These are phyloP conservation scores for Tamias sibiricus DNA, from an alignment of 2,113 vertebrate species.

Conservation along the genomic window DNA sequence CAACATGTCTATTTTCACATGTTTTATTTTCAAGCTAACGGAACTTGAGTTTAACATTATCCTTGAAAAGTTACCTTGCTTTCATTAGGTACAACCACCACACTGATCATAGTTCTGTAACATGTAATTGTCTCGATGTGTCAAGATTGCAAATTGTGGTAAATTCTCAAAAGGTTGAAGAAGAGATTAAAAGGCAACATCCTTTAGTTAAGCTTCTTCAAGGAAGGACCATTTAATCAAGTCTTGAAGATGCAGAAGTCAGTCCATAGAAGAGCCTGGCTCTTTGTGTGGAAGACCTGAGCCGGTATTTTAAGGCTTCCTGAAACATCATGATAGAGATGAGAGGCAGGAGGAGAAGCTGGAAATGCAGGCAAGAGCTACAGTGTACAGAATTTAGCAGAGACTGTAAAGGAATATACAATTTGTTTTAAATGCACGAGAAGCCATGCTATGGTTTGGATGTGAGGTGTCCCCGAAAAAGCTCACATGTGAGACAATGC, in stretches of 20 bases:
- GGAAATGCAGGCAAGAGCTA: not conserved
- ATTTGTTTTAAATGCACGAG: not conserved
- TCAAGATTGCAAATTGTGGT: not conserved
- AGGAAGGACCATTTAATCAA: not conserved
- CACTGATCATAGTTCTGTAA: not conserved
- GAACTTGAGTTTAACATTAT: not conserved
- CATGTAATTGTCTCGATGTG: not conserved
- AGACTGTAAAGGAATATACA: not conserved
- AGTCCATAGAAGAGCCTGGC: not conserved
- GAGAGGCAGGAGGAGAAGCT: not conserved
- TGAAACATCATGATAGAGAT: not conserved
- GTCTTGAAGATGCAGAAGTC: not conserved
- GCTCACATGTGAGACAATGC: no score
- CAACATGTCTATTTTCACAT: not conserved
- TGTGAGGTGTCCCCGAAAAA: no score
- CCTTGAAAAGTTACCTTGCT: not conserved
- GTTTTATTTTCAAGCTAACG: not conserved
- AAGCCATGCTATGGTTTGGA: not conserved
- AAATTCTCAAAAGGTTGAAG: not conserved
- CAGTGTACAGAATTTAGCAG: not conserved
- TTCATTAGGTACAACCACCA: not conserved
- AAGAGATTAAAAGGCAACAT: not conserved
- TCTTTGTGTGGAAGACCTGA: not conserved
- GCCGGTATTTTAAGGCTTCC: not conserved
- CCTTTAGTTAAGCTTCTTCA: not conserved